Evolutionary conservation across 1,140 invertebrate genomes (phyloP), one percentile per base, ranked within the genome.

Genomic region (Panagrolaimus sp.): DNA sequence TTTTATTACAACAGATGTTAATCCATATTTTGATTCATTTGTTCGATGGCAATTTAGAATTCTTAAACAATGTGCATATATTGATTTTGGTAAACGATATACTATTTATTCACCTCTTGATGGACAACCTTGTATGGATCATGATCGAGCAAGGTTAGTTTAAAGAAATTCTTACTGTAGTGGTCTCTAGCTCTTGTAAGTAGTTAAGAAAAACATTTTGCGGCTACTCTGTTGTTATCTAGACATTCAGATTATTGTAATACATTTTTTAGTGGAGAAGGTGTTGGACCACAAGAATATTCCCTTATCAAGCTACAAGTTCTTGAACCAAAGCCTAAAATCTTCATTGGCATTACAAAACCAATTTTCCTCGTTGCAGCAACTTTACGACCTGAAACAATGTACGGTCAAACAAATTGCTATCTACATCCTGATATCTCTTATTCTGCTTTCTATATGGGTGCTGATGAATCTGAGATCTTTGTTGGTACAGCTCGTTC

Each of bases 341-440:
- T 46, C 9, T 38, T 81, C 2, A 65, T 66, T 20, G 43, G 25
- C 38, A 67, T 69, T 16, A 64, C 71, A 13, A 74, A 88, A 79
- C 80, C 87, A 9, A 87, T 96, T 25, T 96, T 86, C 83, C 87
- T 98, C 61, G 93, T 98, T 13, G 94, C 95, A 47, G 96, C 93
- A n/a, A 99, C 96, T 16, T 85, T 99, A 7, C 86, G 95, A 73
- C 95, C 96, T 11, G 96, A 99, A 86, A 99, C 96, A 0, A 98
- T 99, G 96, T 99, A 97, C 84, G 96, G 96, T 2, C 96, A 98
- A 86, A 99, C 96, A 0, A 99, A 98, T 83, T 97, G 95, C 83
- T 99, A 95, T 93, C 82, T 99, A 0, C 90, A 90, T 80, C 96
- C 96, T 4, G 92, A 96, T 78, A 93, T 98, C 75, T 89, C 88